Base-by-base conservation (phyloP, 2,797 vertebrate species). In the Sarcophilus harrisii region DNA sequence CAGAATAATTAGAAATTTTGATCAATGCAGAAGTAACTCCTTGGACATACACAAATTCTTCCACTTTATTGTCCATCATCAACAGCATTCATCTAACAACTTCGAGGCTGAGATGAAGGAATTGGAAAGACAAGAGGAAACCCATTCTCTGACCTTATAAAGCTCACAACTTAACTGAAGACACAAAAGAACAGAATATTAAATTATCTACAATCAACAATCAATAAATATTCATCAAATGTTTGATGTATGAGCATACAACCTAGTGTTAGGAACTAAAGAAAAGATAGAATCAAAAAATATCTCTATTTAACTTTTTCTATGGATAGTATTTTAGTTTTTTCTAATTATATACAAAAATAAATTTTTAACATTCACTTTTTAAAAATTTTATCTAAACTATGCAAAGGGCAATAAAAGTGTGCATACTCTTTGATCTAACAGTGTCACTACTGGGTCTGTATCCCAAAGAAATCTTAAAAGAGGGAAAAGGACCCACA, bases 111-210 rank as follows among this genome's bases (percentile, higher is more conserved):
- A 28, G 38, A 45, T 45, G 66, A 45, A n/a, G n/a, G 18, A 81
- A 45, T n/a, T 10, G 8, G n/a, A 81, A 18, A 45, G 66, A 87
- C 9, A 87, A 49, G n/a, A 87, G 49, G 45, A 49, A 8, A 87
- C 66, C 90, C 66, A 96, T 59, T 49, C 73, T 81, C 0, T 89
- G 96, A 94, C 30, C 91, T 38, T 90, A 73, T 58, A 95, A 95
- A 92, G 91, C 54, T 89, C n/a, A 3, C 8, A 58, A 38, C 32
- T 93, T 96, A 73, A 58, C 92, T 93, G 95, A 54, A 96, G 92
- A 93, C 90, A 28, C n/a, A 55, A 62, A 93, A 73, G 52, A 45
- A 87, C 49, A 49, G 66, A 81, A 81, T 87, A 27, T 45, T 28
- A 94, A 9, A 27, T 38, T n/a, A 59, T 32, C 91, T 30, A n/a